Evolutionary conservation across 1,140 invertebrate genomes (phyloP), one percentile per base, ranked within the genome.

Genomic region (Colletes latitarsis): DNA sequence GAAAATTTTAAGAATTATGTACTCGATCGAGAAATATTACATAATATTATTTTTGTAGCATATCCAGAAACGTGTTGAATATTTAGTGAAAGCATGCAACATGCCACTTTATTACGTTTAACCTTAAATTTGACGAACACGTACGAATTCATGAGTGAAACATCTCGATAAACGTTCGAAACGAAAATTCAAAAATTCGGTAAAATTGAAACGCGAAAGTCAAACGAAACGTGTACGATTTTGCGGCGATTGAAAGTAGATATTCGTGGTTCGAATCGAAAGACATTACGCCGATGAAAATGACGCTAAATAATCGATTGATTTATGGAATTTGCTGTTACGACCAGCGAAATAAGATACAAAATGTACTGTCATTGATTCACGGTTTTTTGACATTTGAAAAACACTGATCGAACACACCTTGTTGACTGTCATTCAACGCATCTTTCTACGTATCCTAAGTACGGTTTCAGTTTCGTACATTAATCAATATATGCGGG

Each of bases 41-140:
- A 64, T 49, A 73, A 73, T 14, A 17, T 39, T 73, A 21, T 53
- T n/a, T 19, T 52, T n/a, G n/a, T 2, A 1, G 21, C 30, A 49
- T 60, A 14, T 39, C 8, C 4, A 14, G 49, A 73, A 64, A 21
- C 0, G 4, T 10, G 1, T 43, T 46, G 3, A 30, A 8, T 30
- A 63, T 49, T 64, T 6, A 12, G 1, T 43, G 14, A 55, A 72
- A 55, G n/a, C 21, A 17, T 17, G 6, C 55, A 52, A 55, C 53
- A 46, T 41, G 6, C 4, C 14, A 41, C 0, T n/a, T 73, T 39
- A 78, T 53, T 55, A 15, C 4, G 19, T 73, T 73, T 79, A 73
- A 73, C 70, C 77, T 73, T 63, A 55, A 79, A 77, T 70, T 17
- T 15, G n/a, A 72, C 17, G 6, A 19, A 6, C 49, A 60, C 70